Conservation (phyloP, 1,140 invertebrate genomes). For the Ceratitis capitata region DNA sequence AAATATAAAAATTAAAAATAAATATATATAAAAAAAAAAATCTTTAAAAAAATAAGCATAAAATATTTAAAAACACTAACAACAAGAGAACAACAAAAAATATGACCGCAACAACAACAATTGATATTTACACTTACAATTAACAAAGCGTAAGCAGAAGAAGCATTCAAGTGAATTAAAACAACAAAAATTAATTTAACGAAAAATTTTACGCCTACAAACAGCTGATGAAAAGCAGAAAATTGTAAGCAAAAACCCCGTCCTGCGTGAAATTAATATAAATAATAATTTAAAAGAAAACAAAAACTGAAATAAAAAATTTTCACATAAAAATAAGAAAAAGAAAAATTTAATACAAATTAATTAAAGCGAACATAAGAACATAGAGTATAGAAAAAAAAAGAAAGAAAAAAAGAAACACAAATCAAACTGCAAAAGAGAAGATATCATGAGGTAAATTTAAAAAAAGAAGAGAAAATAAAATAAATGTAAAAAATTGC, state of each 20-base stretch:
- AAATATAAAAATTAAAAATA: too few species aligned
- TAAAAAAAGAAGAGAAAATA: background rate
- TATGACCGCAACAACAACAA: conserved; percentile 39
- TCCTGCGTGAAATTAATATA: conserved; percentile 62
- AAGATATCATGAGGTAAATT: too few species aligned
- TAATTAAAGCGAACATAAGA: background rate
- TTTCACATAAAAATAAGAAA: background rate
- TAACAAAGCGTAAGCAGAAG: conserved; percentile 58
- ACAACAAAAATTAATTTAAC: conserved; percentile 40
- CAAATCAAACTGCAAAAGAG: conserved; percentile 36
- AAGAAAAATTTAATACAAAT: too few species aligned
- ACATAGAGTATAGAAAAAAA: too few species aligned
- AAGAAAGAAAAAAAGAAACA: background rate
- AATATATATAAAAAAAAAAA: background rate
- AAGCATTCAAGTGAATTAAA: conserved; percentile 42
- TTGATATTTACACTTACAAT: conserved; percentile 53
- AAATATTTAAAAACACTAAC: background rate
- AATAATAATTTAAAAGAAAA: conserved; percentile 52
- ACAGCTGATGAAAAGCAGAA: conserved; percentile 53
- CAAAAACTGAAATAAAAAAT: conserved; percentile 58
- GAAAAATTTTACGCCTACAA: conserved; percentile 13
- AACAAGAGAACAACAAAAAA: conserved; percentile 1
- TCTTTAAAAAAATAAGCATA: background rate
- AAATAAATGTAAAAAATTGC: too few species aligned
- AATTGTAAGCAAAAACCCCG: conserved; percentile 65